Evolutionary conservation across 2,113 vertebrate species (phyloP).

Genomic region (Chascanopsetta lugubris): DNA sequence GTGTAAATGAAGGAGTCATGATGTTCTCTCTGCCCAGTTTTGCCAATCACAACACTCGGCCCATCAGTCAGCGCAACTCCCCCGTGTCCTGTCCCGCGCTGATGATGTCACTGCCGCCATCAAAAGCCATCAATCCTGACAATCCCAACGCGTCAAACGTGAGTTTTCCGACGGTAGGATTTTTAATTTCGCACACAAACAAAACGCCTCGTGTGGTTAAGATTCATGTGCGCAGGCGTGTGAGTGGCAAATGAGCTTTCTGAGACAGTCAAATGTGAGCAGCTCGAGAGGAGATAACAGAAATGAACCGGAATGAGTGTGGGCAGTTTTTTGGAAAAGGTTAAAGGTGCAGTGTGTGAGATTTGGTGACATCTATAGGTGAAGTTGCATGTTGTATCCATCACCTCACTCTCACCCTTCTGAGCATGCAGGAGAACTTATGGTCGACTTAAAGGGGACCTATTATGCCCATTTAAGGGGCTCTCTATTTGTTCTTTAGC

Average conservation of each 20-base stretch:
- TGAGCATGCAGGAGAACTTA: too few relatives aligned
- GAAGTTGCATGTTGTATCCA: too few relatives aligned
- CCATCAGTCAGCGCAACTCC: conserved; percentile 40
- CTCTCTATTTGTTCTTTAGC: too few relatives aligned
- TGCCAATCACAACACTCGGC: conserved; percentile 67
- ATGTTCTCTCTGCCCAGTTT: conserved; percentile 52
- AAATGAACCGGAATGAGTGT: too few relatives aligned
- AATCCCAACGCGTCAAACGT: conserved; percentile 50
- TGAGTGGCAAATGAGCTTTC: conserved; percentile 5
- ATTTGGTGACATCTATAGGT: too few relatives aligned
- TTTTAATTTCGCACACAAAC: conserved; percentile 34
- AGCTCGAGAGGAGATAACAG: neutral
- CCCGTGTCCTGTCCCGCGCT: conserved; percentile 50
- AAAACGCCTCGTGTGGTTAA: conserved; percentile 8
- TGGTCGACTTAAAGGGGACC: too few relatives aligned
- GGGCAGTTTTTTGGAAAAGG: too few relatives aligned
- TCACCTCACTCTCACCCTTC: too few relatives aligned
- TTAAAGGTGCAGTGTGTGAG: too few relatives aligned
- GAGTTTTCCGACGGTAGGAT: conserved; percentile 29
- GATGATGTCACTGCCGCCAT: conserved; percentile 69
- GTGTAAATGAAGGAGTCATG: conserved; percentile 57
- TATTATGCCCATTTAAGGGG: too few relatives aligned
- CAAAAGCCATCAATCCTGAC: conserved; percentile 51
- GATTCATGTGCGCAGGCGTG: conserved; percentile 7
- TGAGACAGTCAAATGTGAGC: neutral